Evolutionary conservation across 2,113 vertebrate species (phyloP), one percentile per base, ranked within the genome.

Genomic region (Antidorcas marsupialis): DNA sequence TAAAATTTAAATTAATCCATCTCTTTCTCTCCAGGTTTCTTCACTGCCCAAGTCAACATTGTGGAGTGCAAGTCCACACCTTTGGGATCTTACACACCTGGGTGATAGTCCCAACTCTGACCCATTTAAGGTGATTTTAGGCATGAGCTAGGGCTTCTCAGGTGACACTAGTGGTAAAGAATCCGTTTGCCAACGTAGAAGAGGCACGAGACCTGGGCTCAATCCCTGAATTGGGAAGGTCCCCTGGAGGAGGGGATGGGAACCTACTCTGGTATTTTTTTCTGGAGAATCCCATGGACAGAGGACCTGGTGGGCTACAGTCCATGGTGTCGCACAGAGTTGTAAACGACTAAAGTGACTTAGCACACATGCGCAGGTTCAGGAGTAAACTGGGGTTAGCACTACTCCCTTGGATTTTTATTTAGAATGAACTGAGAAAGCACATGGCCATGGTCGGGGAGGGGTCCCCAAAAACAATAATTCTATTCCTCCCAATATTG

Each of bases 1-100:
- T 88, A 88, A 95, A 88, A 55, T 79, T 91, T 94, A 83, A 89
- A 83, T 87, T 21, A 78, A 92, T 53, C 12, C 39, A 47, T 89
- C 21, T 78, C 21, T 55, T 88, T 87, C 74, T 62, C 57, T 95
- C 60, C 11, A 67, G 53, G 28, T 94, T 89, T 91, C 76, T 97
- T 96, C 30, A 39, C 39, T 55, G 28, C 25, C 74, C 57, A 93
- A 86, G 36, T 86, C 47, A 92, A 53, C 39, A 85, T 7, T 64
- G 53, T n/a, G 5, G 59, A 36, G 1, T 67, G 4, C 19, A 92
- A 71, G 33, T 45, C 84, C 33, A 76, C 16, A 60, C 33, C 16
- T 92, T 90, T 82, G 25, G n/a, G n/a, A 78, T 62, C 55, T 90
- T 53, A 88, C 19, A 88, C 89, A 93, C 36, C 71, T 83, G 11